phyloP scores from a whole-genome alignment of 2,113 vertebrate species.

The Prunella fulvescens region DNA sequence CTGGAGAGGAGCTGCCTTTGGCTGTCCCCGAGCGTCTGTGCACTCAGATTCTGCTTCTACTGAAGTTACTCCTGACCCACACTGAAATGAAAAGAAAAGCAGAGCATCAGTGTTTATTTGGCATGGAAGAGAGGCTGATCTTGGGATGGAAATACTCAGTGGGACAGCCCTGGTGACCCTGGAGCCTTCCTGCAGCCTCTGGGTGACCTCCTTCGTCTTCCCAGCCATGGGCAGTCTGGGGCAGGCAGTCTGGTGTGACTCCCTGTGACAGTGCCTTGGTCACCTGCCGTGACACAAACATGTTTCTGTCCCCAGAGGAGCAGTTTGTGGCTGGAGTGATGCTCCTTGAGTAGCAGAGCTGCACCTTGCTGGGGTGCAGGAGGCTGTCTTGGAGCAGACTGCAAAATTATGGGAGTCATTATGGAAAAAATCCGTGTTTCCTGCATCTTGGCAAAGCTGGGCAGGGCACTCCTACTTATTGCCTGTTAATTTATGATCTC shows the following conservation, averaged over 20 bases:
- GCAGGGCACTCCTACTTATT: not conserved
- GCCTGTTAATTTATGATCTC: not conserved
- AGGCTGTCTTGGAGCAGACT: not conserved
- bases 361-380: not conserved
- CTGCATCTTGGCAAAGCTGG: not conserved
- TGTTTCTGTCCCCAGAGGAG: not conserved
- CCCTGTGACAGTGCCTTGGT: not conserved
- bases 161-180: not conserved
- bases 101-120: not conserved
- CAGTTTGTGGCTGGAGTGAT: not conserved
- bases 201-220: not conserved
- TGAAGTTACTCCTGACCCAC: not conserved
- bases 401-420: not conserved
- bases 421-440: not conserved
- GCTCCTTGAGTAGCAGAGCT: not conserved
- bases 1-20: not conserved
- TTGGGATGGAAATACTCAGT: not conserved
- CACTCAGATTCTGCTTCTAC: not conserved
- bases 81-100: not conserved
- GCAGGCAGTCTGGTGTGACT: not conserved
- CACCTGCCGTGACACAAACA: not conserved
- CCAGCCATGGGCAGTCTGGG: accelerated
- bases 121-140: not conserved
- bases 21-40: accelerated
- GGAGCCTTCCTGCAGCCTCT: not conserved